Evolutionary conservation across 2,113 vertebrate species (phyloP), one percentile per base, ranked within the genome.

Genomic region (Tachuris rubrigastra): DNA sequence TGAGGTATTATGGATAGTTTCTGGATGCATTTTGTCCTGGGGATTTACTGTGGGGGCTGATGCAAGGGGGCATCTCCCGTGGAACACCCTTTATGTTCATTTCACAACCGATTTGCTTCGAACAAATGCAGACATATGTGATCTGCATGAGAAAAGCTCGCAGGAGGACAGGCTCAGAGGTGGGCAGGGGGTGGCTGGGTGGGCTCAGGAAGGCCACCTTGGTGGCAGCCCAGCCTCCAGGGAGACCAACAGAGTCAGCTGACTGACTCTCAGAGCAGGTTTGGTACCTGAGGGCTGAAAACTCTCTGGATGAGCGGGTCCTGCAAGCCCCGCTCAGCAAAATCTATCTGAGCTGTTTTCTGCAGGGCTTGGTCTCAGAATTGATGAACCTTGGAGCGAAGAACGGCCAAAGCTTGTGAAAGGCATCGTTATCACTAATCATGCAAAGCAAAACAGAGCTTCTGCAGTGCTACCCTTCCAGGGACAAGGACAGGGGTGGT

Each of bases 131-230:
- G 41, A 17, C 1, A 20, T 31, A 33, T 8, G 47, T n/a, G 53
- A 94, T 93, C 90, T 96, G 71, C 89, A 71, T 88, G 79, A 94
- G 67, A 93, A 94, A 84, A 85, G 90, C 78, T 37, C 7, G 16
- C 5, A 6, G n/a, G 37, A 46, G 65, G 60, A 31, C 14, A 6
- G 55, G 37, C 62, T 90, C 3, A 0, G 44, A 25, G 1, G 8
- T 53, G 53, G 53, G 66, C 5, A 1, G 2, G 11, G 78, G 52
- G 66, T 42, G 66, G 31, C 72, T 55, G 90, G 59, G 73, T 82
- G 93, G 91, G 58, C 84, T 83, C 3, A 3, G 67, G 14, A 79
- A 62, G 47, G 67, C 62, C 62, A 53, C 39, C 73, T 39, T 63
- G 93, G 93, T 19, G 3, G 25, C 55, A 44, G 66, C 63, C 49